A percentile compares a stretch with the other conserved stretches of the same genome.
phyloP scores from a whole-genome alignment of 2,888 invertebrate species.

The Drosophila diplacantha region DNA sequence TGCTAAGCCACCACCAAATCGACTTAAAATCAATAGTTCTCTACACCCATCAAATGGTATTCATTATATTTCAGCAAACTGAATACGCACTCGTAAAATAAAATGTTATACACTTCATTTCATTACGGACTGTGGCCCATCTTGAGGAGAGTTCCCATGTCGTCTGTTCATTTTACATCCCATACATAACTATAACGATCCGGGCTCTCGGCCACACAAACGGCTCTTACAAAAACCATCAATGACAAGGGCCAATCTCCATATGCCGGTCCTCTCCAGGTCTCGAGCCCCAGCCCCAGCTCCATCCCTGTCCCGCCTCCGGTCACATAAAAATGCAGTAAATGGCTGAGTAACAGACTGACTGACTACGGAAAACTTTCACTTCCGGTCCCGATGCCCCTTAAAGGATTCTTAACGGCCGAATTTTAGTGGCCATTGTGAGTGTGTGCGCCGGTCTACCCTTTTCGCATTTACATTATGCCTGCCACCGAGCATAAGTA shows the following conservation, averaged over 20 bases:
- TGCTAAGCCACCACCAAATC: neutral
- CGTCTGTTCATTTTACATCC: slow-evolving; percentile 18
- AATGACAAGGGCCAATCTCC: slow-evolving; percentile 35
- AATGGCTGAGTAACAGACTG: slow-evolving; percentile 32
- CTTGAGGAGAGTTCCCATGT: slow-evolving; percentile 11
- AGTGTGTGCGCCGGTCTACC: slow-evolving; percentile 43
- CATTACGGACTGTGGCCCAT: neutral
- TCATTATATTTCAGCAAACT: slow-evolving; percentile 4
- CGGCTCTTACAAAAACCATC: slow-evolving; percentile 34
- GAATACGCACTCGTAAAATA: slow-evolving; percentile 8
- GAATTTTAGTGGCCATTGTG: slow-evolving; percentile 60
- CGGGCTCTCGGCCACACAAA: slow-evolving; percentile 20
- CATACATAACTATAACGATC: slow-evolving; percentile 11
- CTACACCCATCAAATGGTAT: neutral
- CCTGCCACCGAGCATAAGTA: slow-evolving; percentile 51
- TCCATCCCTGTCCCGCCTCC: neutral
- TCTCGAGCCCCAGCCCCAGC: neutral
- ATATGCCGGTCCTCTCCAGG: neutral
- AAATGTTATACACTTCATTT: slow-evolving; percentile 14
- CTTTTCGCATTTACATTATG: slow-evolving; percentile 62
- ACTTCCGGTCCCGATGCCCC: slow-evolving; percentile 36
- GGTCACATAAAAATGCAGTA: slow-evolving; percentile 44
- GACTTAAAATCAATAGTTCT: neutral
- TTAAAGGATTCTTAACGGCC: slow-evolving; percentile 54
- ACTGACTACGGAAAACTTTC: slow-evolving; percentile 43